Evolutionary conservation across 1,140 invertebrate genomes (phyloP).

Genomic region (Aphis craccivora): DNA sequence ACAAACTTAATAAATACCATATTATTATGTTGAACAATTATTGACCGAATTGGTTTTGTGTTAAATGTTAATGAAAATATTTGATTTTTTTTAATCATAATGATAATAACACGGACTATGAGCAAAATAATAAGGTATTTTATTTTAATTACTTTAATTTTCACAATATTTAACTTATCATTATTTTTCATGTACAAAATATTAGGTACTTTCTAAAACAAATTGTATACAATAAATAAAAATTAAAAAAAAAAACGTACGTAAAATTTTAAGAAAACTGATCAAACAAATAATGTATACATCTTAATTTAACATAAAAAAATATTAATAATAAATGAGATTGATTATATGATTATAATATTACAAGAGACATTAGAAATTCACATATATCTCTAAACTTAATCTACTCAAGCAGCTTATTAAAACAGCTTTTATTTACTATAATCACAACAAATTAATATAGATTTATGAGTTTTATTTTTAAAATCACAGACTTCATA

Average conservation of each 20-base stretch:
- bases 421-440: background rate
- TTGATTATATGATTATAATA: conserved; percentile 1
- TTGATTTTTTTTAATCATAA: background rate
- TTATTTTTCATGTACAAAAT: conserved; percentile 1
- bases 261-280: conserved; percentile 24
- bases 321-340: conserved; percentile 17
- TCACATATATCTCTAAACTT: background rate
- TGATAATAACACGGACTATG: background rate
- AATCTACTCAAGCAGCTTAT: background rate
- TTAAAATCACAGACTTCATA: conserved; percentile 38
- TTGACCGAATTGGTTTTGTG: background rate
- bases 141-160: background rate
- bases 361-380: background rate
- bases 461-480: background rate
- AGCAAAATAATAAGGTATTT: background rate
- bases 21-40: background rate
- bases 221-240: background rate
- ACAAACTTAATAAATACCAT: background rate
- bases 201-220: conserved; percentile 37
- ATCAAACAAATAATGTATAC: background rate
- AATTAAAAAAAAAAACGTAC: conserved; percentile 22
- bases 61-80: background rate
- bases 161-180: conserved; percentile 3
- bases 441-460: background rate
- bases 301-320: background rate